These are phyloP conservation scores for Frankliniella fusca DNA, from an alignment of 2,888 invertebrate genomes.

Conservation along the genomic window DNA sequence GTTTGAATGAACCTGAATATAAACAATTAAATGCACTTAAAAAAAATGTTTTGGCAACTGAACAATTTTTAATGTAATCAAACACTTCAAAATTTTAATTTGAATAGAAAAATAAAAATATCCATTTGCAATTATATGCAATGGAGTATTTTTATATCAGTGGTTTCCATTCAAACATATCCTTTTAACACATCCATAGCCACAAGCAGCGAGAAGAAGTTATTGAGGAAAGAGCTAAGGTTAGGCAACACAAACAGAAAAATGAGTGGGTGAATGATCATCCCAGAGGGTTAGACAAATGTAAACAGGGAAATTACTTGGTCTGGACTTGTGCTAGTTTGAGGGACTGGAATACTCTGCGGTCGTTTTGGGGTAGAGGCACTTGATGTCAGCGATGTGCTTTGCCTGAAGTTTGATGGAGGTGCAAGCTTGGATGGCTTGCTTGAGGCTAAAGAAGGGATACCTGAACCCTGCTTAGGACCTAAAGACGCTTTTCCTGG, in stretches of 20 bases:
- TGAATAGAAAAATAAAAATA: background rate
- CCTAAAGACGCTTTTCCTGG: background rate
- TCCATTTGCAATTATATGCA: no score
- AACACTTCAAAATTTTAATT: background rate
- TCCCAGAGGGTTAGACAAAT: slow-evolving; percentile 9
- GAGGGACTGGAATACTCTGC: slow-evolving; percentile 24
- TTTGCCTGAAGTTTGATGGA: slow-evolving; percentile 21
- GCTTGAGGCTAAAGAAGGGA: slow-evolving; percentile 7
- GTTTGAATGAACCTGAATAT: no score
- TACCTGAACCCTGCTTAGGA: slow-evolving; percentile 14
- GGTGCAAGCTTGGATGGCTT: slow-evolving; percentile 20
- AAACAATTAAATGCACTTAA: no score
- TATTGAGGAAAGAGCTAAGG: background rate
- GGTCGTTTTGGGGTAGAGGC: slow-evolving; percentile 18
- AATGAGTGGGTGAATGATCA: background rate
- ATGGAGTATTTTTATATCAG: background rate
- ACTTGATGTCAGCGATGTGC: background rate
- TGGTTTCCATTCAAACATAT: slow-evolving; percentile 2
- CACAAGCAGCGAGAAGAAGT: slow-evolving; percentile 14
- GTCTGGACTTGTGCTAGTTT: slow-evolving; percentile 18
- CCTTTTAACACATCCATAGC: slow-evolving; percentile 8
- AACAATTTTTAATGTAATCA: no score
- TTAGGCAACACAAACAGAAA: slow-evolving; percentile 4
- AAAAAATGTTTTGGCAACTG: no score
- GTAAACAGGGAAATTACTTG: slow-evolving; percentile 15